Conservation (phyloP, 2,888 invertebrate genomes). For the Sipunculus nudus region DNA sequence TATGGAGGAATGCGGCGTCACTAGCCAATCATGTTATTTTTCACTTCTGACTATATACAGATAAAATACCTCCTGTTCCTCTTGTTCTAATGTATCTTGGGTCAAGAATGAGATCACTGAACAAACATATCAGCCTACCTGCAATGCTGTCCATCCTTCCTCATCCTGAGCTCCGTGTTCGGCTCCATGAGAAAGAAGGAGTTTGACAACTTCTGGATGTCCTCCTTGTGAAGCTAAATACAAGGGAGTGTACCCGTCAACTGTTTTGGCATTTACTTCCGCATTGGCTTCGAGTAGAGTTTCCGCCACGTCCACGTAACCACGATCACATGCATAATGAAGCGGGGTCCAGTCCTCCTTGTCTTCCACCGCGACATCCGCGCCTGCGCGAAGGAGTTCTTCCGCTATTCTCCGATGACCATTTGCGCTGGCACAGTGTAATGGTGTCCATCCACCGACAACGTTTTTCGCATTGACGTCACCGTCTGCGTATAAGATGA, state of each 20-base stretch:
- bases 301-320: constrained; percentile 19
- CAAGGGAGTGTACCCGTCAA: constrained; percentile 36
- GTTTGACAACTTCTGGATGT: background rate
- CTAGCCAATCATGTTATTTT: no score
- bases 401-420: constrained; percentile 23
- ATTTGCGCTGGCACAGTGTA: constrained; percentile 40
- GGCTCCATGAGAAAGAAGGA: constrained; percentile 2
- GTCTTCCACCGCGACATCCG: constrained; percentile 21
- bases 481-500: constrained; percentile 22
- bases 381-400: constrained; percentile 22
- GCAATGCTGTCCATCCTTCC: constrained; percentile 25
- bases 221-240: constrained; percentile 37
- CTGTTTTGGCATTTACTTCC: constrained; percentile 19
- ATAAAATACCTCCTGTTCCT: no score
- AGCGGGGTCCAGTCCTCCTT: constrained; percentile 26
- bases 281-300: constrained; percentile 18
- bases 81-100: no score
- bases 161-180: constrained; percentile 12
- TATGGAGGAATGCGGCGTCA: no score
- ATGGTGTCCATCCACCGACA: constrained; percentile 32
- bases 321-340: constrained; percentile 21
- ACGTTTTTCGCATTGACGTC: constrained; percentile 25
- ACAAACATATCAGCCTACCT: constrained; percentile 14
- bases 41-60: no score
- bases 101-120: no score